Percentiles rank a stretch among this genome's conserved stretches.
These are phyloP conservation scores for Monochamus alternatus DNA, from an alignment of 2,888 invertebrate genomes.

Conservation along the genomic window DNA sequence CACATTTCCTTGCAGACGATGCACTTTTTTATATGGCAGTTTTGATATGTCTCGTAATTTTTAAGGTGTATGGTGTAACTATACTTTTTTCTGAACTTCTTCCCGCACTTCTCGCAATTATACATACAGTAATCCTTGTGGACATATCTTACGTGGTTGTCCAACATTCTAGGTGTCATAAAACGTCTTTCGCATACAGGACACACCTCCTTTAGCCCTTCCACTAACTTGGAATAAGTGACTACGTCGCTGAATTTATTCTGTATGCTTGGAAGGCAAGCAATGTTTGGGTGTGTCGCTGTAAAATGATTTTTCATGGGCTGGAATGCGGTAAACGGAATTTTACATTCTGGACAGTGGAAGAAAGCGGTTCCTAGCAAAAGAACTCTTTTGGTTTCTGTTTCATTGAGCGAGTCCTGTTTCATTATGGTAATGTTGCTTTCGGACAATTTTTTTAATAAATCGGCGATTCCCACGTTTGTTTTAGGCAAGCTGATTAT, in stretches of 20 bases:
- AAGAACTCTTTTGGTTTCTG: not conserved
- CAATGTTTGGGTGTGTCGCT: not conserved
- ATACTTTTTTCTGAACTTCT: not conserved
- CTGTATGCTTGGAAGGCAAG: not conserved
- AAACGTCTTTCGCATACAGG: not conserved
- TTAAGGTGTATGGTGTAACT: not conserved
- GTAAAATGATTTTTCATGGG: not conserved
- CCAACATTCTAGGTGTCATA: not conserved
- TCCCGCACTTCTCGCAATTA: conserved; percentile 10
- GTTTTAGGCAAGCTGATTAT: not conserved
- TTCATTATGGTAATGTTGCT: not conserved
- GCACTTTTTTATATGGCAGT: not conserved
- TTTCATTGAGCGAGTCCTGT: too few relatives aligned
- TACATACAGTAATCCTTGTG: not conserved
- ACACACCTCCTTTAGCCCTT: not conserved
- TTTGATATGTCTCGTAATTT: not conserved
- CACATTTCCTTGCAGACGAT: not conserved
- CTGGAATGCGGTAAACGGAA: not conserved
- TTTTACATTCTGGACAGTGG: conserved; percentile 3
- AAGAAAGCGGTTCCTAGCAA: not conserved
- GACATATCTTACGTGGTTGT: not conserved
- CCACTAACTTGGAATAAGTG: too few relatives aligned
- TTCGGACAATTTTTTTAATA: too few relatives aligned
- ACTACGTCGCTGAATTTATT: too few relatives aligned
- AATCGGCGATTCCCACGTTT: not conserved